Base-by-base conservation (phyloP, 1,140 invertebrate species). In the Polypedilum vanderplanki region DNA sequence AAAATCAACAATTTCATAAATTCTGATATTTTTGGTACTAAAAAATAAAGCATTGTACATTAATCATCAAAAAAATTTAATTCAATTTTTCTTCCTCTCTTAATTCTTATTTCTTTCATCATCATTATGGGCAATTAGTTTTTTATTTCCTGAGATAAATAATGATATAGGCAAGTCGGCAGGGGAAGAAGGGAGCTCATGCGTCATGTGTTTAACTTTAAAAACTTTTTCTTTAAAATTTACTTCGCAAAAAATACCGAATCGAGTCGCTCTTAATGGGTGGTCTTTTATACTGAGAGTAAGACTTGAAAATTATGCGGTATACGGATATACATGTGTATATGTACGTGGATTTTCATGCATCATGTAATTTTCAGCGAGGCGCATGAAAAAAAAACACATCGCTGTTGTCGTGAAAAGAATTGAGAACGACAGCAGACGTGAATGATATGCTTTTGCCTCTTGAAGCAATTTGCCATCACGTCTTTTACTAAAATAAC, bases 391-490 rank as follows among this genome's bases (percentile, higher is more conserved):
- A n/a, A n/a, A n/a, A n/a, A n/a, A n/a, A n/a, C n/a, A n/a, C n/a
- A n/a, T n/a, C 24, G 24, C 99, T 98, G 85, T 96, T 99, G 79
- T 74, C 22, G 73, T 64, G 40, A 65, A 73, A 75, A 22, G 1
- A 73, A 77, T 18, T 22, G 1, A 75, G 18, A 40, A 70, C 22
- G 70, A 33, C 41, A 67, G 10, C n/a, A 75, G 9, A 40, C 22
- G 15, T 74, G 22, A 33, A 40, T 33, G 40, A n/a, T 41, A 12
- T 15, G 20, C 40, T 33, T 40, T 15, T 9, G 15, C 8, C 40
- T 40, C 15, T n/a, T 74, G 8, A 12, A n/a, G 40, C 10, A 33
- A 17, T 40, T 33, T 74, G 9, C 15, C 8, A 33, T 33, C 15
- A 8, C n/a, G 10, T 73, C n/a, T 75, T 70, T 18, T 5, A 33